These are phyloP conservation scores for Corythucha ciliata DNA, from an alignment of 2,888 invertebrate species.

Conservation along the genomic window DNA sequence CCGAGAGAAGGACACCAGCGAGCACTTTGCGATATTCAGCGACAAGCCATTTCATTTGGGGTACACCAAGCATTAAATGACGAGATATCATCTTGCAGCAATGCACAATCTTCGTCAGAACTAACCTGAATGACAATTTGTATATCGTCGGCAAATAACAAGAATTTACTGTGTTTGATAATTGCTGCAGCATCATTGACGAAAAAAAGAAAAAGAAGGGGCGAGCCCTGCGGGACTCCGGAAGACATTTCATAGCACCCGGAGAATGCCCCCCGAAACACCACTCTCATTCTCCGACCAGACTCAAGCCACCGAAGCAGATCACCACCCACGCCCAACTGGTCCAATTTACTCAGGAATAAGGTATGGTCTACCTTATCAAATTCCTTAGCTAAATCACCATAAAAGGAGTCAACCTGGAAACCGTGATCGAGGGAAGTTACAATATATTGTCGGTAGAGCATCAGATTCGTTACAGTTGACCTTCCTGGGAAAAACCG, in stretches of 20 bases:
- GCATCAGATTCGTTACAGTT: background rate
- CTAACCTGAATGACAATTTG: background rate
- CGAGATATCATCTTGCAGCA: background rate
- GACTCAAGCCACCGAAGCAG: background rate
- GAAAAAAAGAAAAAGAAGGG: background rate
- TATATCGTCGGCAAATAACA: background rate
- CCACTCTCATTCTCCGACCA: background rate
- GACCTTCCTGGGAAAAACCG: background rate
- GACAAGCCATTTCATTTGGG: background rate
- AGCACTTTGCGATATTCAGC: background rate
- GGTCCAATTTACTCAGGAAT: background rate
- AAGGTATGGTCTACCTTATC: background rate
- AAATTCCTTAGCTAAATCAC: background rate
- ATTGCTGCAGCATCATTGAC: background rate
- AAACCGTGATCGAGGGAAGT: background rate
- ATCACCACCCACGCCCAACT: background rate
- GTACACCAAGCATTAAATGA: background rate
- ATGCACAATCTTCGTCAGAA: background rate
- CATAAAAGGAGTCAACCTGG: background rate
- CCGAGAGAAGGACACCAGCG: background rate
- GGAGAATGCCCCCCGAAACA: background rate
- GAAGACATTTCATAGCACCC: background rate
- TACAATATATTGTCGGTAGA: background rate
- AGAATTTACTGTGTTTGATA: background rate
- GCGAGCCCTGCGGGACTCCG: background rate